Conservation (phyloP, 2,888 invertebrate species). For the Agonopterix subpropinquella region DNA sequence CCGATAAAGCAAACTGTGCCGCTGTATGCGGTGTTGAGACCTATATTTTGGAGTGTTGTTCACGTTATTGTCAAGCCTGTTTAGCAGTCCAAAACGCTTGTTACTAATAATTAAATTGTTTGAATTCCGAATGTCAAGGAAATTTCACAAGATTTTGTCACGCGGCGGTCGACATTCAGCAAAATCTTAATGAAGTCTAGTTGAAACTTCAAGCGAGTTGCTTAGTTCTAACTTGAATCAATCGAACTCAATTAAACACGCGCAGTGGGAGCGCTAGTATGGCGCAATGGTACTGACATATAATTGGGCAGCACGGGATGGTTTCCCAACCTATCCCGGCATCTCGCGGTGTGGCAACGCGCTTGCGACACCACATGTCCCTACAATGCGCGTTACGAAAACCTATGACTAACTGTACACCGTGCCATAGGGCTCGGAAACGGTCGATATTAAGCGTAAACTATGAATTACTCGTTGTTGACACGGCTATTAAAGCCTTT, state of each 20-base stretch:
- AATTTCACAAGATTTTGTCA: constrained; percentile 13
- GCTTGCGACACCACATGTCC: constrained; percentile 69
- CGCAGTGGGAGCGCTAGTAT: constrained; percentile 31
- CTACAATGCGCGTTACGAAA: constrained; percentile 73
- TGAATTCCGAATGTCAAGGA: constrained; percentile 9
- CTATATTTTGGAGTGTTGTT: constrained; percentile 43
- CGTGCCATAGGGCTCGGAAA: constrained; percentile 42
- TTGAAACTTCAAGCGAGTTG: constrained; percentile 13
- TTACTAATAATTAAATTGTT: background rate
- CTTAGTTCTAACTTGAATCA: constrained; percentile 33
- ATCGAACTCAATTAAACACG: constrained; percentile 48
- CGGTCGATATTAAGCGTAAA: constrained; percentile 31
- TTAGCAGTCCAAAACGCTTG: background rate
- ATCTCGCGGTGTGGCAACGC: constrained; percentile 62
- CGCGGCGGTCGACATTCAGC: constrained; percentile 11
- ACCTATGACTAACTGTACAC: constrained; percentile 56
- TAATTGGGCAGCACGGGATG: constrained; percentile 69
- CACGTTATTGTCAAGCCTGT: constrained; percentile 5
- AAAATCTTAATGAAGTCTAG: constrained; percentile 9
- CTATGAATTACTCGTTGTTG: constrained; percentile 39
- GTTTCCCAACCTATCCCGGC: constrained; percentile 74
- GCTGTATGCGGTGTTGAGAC: constrained; percentile 62
- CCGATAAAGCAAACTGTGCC: constrained; percentile 68
- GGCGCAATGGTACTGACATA: constrained; percentile 57
- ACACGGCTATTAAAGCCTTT: constrained; percentile 45